Percentiles rank a stretch among this genome's conserved stretches.
Evolutionary conservation across 1,140 invertebrate species (phyloP).

Genomic region (Lasioglossum albipes): DNA sequence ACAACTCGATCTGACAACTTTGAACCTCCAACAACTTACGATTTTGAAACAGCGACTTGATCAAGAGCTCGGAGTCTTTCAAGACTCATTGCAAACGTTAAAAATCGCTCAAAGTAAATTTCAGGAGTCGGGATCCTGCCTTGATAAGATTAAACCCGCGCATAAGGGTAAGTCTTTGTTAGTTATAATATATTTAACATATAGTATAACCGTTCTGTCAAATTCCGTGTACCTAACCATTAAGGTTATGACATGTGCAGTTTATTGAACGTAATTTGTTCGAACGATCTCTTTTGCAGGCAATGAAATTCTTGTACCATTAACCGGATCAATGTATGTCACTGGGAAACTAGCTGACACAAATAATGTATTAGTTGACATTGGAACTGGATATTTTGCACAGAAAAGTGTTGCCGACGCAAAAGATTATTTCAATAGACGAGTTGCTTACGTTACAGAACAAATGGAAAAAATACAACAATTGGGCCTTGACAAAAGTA

Average conservation of each 20-base stretch:
- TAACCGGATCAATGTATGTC: conserved; percentile 97
- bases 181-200: neutral
- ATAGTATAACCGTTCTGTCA: neutral
- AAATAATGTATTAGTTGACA: conserved; percentile 90
- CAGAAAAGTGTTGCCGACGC: conserved; percentile 91
- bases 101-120: conserved; percentile 95
- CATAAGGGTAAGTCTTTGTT: conserved; percentile 81
- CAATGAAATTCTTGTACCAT: conserved; percentile 92
- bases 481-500: conserved; percentile 91
- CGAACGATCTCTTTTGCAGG: conserved; percentile 55
- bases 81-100: conserved; percentile 92
- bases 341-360: conserved; percentile 91
- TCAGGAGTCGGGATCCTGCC: conserved; percentile 90
- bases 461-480: conserved; percentile 96
- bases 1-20: conserved; percentile 88
- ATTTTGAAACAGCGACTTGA: conserved; percentile 93
- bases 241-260: too few relatives aligned
- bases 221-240: too few relatives aligned
- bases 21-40: conserved; percentile 89
- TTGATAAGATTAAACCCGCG: conserved; percentile 87
- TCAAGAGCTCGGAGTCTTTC: conserved; percentile 91
- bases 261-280: neutral
- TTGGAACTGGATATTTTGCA: conserved; percentile 97
- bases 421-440: conserved; percentile 95
- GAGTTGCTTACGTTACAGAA: conserved; percentile 93